phyloP scores from a whole-genome alignment of 2,888 invertebrate genomes.

The Macaria liturata region DNA sequence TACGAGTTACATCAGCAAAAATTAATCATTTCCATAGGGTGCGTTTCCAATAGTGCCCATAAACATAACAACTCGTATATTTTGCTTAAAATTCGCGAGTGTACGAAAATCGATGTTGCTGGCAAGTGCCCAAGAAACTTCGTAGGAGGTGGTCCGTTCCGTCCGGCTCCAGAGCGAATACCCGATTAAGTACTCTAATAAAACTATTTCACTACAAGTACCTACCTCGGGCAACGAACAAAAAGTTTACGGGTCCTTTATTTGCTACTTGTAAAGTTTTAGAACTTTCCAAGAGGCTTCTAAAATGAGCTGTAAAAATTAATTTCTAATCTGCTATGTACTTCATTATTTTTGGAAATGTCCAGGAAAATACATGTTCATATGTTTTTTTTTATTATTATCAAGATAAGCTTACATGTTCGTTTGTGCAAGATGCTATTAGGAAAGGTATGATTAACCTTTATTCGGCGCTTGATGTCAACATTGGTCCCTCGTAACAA shows the following conservation, averaged over 20 bases:
- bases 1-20: too few relatives aligned
- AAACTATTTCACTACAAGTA: constrained; percentile 4
- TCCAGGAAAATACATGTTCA: too few relatives aligned
- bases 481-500: constrained; percentile 2
- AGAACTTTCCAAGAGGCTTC: background rate
- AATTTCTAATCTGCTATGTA: too few relatives aligned
- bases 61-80: background rate
- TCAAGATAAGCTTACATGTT: too few relatives aligned
- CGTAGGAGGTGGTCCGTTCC: constrained; percentile 21
- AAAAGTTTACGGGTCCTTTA: constrained; percentile 1
- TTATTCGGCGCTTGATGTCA: constrained; percentile 14
- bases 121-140: constrained; percentile 45
- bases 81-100: constrained; percentile 20
- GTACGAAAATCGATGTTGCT: constrained; percentile 49
- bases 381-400: too few relatives aligned
- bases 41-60: too few relatives aligned
- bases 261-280: constrained; percentile 1
- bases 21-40: too few relatives aligned
- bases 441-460: constrained; percentile 11
- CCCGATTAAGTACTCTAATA: constrained; percentile 5
- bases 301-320: too few relatives aligned
- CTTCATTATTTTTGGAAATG: too few relatives aligned
- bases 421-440: too few relatives aligned
- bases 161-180: constrained; percentile 11
- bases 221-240: background rate